A percentile compares a stretch with the other conserved stretches of the same genome.
Conservation (phyloP, 2,797 vertebrate species). For the Tadarida brasiliensis region DNA sequence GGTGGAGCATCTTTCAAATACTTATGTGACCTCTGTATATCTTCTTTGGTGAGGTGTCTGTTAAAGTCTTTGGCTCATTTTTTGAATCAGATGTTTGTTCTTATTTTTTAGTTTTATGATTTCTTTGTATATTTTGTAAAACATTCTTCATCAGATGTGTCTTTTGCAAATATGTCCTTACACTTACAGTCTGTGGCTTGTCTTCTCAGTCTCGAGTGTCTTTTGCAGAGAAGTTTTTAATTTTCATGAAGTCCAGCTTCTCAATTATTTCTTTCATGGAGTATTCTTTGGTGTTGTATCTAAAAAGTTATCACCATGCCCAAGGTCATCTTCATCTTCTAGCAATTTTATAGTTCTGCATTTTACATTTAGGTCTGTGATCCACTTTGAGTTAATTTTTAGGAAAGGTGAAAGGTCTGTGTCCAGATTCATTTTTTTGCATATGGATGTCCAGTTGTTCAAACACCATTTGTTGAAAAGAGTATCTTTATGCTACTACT, state of each 20-base stretch:
- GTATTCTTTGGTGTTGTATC: neutral
- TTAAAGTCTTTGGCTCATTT: constrained; percentile 5
- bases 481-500: neutral
- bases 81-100: neutral
- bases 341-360: neutral
- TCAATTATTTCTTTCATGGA: constrained; percentile 27
- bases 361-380: constrained; percentile 18
- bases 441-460: neutral
- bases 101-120: neutral
- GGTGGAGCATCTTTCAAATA: neutral
- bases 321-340: neutral
- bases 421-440: neutral
- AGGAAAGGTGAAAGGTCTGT: neutral
- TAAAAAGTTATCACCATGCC: neutral
- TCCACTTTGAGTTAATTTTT: neutral
- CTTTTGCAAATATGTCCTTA: neutral
- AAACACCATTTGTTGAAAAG: neutral
- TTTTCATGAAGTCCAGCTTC: neutral
- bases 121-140: neutral
- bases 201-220: neutral
- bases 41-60: neutral
- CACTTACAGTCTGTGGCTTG: neutral
- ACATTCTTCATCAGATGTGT: neutral
- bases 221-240: neutral
- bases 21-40: neutral